A percentile compares a stretch with the other conserved stretches of the same genome.
Evolutionary conservation across 2,113 vertebrate genomes (phyloP).

Genomic region (Rhinolophus sinicus): DNA sequence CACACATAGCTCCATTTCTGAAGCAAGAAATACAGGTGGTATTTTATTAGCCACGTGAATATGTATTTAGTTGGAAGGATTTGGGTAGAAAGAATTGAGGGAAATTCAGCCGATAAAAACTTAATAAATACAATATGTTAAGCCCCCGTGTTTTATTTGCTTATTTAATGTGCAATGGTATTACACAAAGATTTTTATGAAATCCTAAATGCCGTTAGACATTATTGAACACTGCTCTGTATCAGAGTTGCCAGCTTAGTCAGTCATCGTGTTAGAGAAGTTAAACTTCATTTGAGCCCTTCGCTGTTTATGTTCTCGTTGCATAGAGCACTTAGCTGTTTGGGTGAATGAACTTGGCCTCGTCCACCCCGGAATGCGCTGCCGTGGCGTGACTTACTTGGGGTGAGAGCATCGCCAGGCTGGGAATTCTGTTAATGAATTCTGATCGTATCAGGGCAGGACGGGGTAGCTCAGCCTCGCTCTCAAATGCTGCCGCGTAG

Average conservation of each 20-base stretch:
- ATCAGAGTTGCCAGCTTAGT: background rate
- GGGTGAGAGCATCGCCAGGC: accelerated
- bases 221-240: too few species aligned
- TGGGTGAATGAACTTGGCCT: background rate
- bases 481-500: background rate
- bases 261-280: background rate
- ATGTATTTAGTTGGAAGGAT: too few species aligned
- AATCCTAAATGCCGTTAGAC: accelerated
- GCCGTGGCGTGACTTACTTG: background rate
- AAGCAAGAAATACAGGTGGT: background rate
- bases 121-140: background rate
- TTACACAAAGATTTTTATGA: background rate
- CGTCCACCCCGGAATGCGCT: background rate
- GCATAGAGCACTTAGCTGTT: background rate
- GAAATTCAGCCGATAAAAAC: background rate
- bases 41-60: background rate
- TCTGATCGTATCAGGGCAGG: background rate
- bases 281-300: background rate
- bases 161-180: background rate
- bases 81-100: accelerated
- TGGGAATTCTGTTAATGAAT: background rate
- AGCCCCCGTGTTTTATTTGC: background rate
- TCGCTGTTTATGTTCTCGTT: background rate
- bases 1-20: background rate
- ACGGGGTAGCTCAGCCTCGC: background rate